Conservation (phyloP, 2,797 vertebrate species). For the Onychomys torridus region DNA sequence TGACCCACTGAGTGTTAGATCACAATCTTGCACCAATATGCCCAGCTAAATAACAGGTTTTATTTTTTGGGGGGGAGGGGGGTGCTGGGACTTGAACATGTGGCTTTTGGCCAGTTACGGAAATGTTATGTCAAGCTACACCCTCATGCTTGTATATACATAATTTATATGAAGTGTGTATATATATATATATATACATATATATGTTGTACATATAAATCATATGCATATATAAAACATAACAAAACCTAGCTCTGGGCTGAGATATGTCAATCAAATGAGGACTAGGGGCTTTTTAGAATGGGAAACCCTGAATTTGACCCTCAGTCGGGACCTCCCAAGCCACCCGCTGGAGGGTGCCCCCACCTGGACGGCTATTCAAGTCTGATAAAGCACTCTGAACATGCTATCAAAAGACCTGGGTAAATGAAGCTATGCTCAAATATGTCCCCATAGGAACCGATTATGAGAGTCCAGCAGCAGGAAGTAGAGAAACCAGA, state of each 20-base stretch:
- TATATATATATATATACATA: neutral
- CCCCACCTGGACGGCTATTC: neutral
- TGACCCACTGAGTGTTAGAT: neutral
- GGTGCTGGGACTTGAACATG: neutral
- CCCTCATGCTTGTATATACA: neutral
- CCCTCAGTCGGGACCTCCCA: too few relatives aligned
- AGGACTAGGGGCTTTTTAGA: neutral
- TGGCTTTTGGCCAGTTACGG: neutral
- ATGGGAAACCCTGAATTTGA: neutral
- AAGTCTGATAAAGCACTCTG: neutral
- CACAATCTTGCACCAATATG: neutral
- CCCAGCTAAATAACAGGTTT: neutral
- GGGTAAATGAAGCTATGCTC: neutral
- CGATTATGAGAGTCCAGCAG: neutral
- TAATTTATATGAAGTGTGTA: neutral
- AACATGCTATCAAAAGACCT: neutral
- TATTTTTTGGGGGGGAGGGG: neutral
- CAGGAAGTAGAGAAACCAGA: neutral
- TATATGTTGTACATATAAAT: neutral
- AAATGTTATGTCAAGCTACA: too few relatives aligned
- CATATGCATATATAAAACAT: neutral
- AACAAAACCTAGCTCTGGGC: neutral
- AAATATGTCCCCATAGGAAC: too few relatives aligned
- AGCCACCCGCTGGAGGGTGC: neutral
- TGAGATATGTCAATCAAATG: fast-evolving